phyloP scores from a whole-genome alignment of 1,140 invertebrate species.

The Drosophila navojoa region DNA sequence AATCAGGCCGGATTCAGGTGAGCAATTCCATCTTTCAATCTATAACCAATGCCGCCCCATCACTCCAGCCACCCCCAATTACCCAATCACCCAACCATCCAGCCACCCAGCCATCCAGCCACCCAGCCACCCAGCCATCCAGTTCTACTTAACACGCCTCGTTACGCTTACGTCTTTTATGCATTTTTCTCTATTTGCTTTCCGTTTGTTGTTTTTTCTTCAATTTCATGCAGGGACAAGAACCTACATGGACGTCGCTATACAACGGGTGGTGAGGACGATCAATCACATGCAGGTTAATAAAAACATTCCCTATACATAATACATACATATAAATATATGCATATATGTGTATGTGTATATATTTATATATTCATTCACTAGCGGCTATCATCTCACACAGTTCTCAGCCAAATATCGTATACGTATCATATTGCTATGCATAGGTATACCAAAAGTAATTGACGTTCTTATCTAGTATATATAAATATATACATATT shows the following conservation, averaged over 20 bases:
- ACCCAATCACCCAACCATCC: background rate
- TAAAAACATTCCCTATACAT: constrained; percentile 33
- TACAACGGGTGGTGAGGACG: constrained; percentile 89
- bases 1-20: constrained; percentile 93
- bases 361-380: constrained; percentile 18
- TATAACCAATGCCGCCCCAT: background rate
- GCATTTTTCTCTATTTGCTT: constrained; percentile 19
- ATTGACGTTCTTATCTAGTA: constrained; percentile 43
- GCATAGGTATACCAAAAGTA: constrained; percentile 49
- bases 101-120: too few relatives aligned
- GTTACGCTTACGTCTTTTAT: constrained; percentile 12
- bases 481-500: constrained; percentile 10
- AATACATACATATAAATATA: background rate
- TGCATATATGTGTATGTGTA: background rate
- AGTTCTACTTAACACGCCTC: constrained; percentile 1
- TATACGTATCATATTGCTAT: constrained; percentile 42
- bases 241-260: constrained; percentile 88
- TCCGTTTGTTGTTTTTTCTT: background rate
- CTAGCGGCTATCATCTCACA: constrained; percentile 24
- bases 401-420: constrained; percentile 29
- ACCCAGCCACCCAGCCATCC: background rate
- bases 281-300: constrained; percentile 89
- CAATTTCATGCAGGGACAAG: constrained; percentile 87
- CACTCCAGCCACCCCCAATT: too few relatives aligned
- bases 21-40: constrained; percentile 44